These are phyloP conservation scores for Camelus dromedarius DNA, from an alignment of 2,113 vertebrate genomes.

Conservation along the genomic window DNA sequence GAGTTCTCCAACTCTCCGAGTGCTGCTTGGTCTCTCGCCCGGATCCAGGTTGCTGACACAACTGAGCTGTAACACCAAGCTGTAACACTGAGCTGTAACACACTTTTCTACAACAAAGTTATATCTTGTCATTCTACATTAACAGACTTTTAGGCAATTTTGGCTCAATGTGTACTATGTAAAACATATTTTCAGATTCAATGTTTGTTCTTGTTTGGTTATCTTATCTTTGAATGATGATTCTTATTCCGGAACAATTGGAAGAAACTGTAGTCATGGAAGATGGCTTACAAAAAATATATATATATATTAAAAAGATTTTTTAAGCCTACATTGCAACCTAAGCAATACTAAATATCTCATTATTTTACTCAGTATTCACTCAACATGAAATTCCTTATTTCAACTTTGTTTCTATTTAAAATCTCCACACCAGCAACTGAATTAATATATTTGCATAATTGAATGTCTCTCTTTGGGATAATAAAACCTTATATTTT, in stretches of 20 bases:
- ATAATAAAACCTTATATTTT: slow-evolving; percentile 81
- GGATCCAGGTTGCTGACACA: no score
- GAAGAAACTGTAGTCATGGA: not conserved
- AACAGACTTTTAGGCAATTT: not conserved
- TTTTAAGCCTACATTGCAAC: slow-evolving; percentile 24
- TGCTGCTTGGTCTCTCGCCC: no score
- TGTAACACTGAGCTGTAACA: no score
- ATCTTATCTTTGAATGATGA: slow-evolving; percentile 15
- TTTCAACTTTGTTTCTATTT: slow-evolving; percentile 78
- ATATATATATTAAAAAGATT: slow-evolving; percentile 19
- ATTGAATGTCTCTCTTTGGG: slow-evolving; percentile 62
- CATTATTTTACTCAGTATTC: slow-evolving; percentile 62
- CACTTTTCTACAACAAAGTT: not conserved
- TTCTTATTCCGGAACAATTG: not conserved
- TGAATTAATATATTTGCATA: slow-evolving; percentile 77
- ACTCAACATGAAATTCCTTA: slow-evolving; percentile 65
- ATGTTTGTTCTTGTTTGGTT: not conserved
- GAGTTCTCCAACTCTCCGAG: no score
- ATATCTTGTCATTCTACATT: not conserved
- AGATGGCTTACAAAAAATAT: slow-evolving; percentile 17
- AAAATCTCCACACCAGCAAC: slow-evolving; percentile 60
- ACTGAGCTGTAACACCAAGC: no score
- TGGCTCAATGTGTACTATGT: slow-evolving; percentile 5
- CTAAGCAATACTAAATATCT: slow-evolving; percentile 53
- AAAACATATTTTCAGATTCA: slow-evolving; percentile 4